Percentiles rank a stretch among this genome's conserved stretches.
These are phyloP conservation scores for Bombus pyrosoma DNA, from an alignment of 1,140 invertebrate species.

Conservation along the genomic window DNA sequence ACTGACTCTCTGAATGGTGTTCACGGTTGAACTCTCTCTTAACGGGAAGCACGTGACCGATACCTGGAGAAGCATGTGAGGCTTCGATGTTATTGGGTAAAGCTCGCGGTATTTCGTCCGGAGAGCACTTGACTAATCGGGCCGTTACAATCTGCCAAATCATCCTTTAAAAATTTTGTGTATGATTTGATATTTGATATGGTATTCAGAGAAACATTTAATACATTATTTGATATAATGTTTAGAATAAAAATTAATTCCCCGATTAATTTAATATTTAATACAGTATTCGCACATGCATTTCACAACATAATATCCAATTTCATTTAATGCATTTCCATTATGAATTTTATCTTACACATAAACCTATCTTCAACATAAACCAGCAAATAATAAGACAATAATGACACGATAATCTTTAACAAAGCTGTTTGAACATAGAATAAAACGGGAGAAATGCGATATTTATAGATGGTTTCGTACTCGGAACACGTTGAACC, in stretches of 20 bases:
- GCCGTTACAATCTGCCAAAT: too few relatives aligned
- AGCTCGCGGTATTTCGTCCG: too few relatives aligned
- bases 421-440: not conserved
- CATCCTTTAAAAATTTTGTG: too few relatives aligned
- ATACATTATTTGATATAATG: not conserved
- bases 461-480: slow-evolving; percentile 12
- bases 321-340: not conserved
- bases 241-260: not conserved
- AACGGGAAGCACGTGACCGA: too few relatives aligned
- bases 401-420: too few relatives aligned
- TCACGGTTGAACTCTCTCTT: too few relatives aligned
- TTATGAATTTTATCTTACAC: not conserved
- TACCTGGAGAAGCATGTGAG: too few relatives aligned
- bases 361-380: too few relatives aligned
- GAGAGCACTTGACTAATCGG: too few relatives aligned
- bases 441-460: not conserved
- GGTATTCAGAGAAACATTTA: not conserved
- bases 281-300: not conserved
- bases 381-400: not conserved
- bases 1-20: too few relatives aligned
- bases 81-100: too few relatives aligned
- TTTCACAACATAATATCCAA: not conserved
- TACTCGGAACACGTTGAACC: slow-evolving; percentile 12
- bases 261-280: not conserved
- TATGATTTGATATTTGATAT: not conserved